A percentile compares a stretch with the other conserved stretches of the same genome.
phyloP scores from a whole-genome alignment of 1,140 invertebrate genomes.

The Plodia interpunctella region DNA sequence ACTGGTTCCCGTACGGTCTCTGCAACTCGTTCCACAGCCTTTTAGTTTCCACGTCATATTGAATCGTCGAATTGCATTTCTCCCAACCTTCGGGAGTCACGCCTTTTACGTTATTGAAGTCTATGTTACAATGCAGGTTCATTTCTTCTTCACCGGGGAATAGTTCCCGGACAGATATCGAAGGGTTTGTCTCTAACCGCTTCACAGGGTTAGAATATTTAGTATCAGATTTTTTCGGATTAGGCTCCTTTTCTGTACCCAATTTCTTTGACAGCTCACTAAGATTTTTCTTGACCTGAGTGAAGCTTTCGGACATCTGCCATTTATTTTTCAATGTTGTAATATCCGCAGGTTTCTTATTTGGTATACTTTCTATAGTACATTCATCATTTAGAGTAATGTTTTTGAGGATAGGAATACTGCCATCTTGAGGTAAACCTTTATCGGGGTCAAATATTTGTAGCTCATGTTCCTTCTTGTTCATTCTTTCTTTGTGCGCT shows the following conservation, averaged over 20 bases:
- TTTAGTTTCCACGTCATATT: conserved; percentile 89
- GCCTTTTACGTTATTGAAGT: conserved; percentile 82
- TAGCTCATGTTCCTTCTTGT: conserved; percentile 40
- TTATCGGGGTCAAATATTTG: conserved; percentile 47
- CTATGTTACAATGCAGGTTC: conserved; percentile 84
- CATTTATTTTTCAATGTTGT: conserved; percentile 72
- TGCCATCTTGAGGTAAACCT: conserved; percentile 33
- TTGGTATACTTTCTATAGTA: conserved; percentile 71
- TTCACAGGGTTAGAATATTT: conserved; percentile 72
- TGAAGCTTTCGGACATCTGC: conserved; percentile 73
- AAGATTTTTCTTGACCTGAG: conserved; percentile 72
- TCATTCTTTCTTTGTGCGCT: conserved; percentile 48
- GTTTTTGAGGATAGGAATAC: conserved; percentile 52
- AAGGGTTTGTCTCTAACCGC: conserved; percentile 84
- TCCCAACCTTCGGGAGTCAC: conserved; percentile 89
- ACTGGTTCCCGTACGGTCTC: conserved; percentile 90
- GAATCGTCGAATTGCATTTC: conserved; percentile 85
- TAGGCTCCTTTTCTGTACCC: conserved; percentile 53
- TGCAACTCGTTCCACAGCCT: conserved; percentile 88
- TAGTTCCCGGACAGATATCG: conserved; percentile 86
- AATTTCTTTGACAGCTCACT: conserved; percentile 69
- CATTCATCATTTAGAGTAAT: conserved; percentile 70
- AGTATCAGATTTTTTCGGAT: conserved; percentile 54
- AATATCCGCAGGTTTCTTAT: conserved; percentile 60
- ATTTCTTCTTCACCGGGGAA: conserved; percentile 89